These are phyloP conservation scores for Martes martes DNA, from an alignment of 2,113 vertebrate genomes.

Conservation along the genomic window DNA sequence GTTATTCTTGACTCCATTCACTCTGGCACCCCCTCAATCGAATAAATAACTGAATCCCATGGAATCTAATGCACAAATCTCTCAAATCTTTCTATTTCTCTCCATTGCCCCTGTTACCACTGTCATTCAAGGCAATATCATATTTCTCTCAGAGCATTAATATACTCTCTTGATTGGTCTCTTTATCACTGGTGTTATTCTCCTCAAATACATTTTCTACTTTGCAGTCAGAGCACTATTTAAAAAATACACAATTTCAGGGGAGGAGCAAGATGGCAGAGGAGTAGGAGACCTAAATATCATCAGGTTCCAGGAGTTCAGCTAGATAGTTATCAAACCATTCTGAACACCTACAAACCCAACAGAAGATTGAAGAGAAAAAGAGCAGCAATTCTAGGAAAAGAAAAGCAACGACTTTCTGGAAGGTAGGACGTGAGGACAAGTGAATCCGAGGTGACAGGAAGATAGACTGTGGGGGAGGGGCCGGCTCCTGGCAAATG, in stretches of 20 bases:
- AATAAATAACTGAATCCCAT: background rate
- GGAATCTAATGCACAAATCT: background rate
- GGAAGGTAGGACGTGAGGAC: too few species aligned
- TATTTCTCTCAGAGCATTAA: background rate
- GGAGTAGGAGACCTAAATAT: too few species aligned
- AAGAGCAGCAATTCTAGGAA: too few species aligned
- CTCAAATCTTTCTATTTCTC: background rate
- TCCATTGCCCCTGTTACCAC: background rate
- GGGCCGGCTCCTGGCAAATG: too few species aligned
- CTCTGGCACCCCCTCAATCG: background rate
- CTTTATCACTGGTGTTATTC: background rate
- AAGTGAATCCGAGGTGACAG: too few species aligned
- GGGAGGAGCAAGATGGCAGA: too few species aligned
- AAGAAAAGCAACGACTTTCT: too few species aligned
- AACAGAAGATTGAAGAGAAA: too few species aligned
- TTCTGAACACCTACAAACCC: too few species aligned
- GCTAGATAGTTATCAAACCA: too few species aligned
- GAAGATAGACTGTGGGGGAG: too few species aligned
- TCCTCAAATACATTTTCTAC: conserved; percentile 13
- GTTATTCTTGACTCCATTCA: background rate
- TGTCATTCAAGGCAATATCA: background rate
- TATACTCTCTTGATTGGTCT: background rate
- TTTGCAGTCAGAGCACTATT: background rate
- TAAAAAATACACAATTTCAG: background rate
- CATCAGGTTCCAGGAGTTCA: too few species aligned